Percentiles rank a stretch among this genome's conserved stretches.
phyloP scores from a whole-genome alignment of 2,888 invertebrate species.

The Pachliopta kotzebuea region DNA sequence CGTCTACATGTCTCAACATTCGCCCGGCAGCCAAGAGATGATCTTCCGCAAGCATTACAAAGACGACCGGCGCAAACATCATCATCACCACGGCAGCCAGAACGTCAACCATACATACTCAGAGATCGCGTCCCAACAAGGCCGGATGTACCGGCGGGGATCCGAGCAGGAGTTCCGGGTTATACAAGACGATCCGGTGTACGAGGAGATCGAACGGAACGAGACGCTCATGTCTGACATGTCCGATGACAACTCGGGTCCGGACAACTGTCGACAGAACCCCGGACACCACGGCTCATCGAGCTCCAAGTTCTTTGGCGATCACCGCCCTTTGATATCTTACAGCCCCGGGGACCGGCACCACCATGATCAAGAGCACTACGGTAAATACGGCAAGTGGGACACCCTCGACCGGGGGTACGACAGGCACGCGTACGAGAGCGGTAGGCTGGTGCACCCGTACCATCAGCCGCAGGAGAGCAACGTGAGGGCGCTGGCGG shows the following conservation, averaged over 20 bases:
- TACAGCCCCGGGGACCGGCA: slow-evolving; percentile 86
- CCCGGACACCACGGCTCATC: slow-evolving; percentile 77
- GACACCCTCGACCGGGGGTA: slow-evolving; percentile 75
- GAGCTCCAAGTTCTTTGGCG: slow-evolving; percentile 87
- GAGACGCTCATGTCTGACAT: slow-evolving; percentile 88
- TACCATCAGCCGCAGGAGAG: slow-evolving; percentile 78
- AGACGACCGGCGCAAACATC: slow-evolving; percentile 70
- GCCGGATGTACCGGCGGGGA: slow-evolving; percentile 72
- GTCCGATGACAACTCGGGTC: slow-evolving; percentile 85
- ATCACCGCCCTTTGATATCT: slow-evolving; percentile 89
- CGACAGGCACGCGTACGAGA: slow-evolving; percentile 70
- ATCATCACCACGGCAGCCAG: slow-evolving; percentile 78
- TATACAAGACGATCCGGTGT: slow-evolving; percentile 88
- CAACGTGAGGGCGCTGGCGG: slow-evolving; percentile 83
- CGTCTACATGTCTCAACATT: slow-evolving; percentile 73
- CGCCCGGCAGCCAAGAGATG: slow-evolving; percentile 73
- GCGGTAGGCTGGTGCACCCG: slow-evolving; percentile 76
- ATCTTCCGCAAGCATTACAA: slow-evolving; percentile 72
- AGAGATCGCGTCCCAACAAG: slow-evolving; percentile 82
- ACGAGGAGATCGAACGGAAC: slow-evolving; percentile 89
- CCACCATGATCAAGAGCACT: slow-evolving; percentile 71
- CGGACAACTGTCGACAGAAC: slow-evolving; percentile 86
- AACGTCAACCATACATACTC: slow-evolving; percentile 88
- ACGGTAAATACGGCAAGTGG: slow-evolving; percentile 75
- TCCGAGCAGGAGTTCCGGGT: slow-evolving; percentile 80